phyloP scores from a whole-genome alignment of 2,888 invertebrate species.

The Lypha dubia region DNA sequence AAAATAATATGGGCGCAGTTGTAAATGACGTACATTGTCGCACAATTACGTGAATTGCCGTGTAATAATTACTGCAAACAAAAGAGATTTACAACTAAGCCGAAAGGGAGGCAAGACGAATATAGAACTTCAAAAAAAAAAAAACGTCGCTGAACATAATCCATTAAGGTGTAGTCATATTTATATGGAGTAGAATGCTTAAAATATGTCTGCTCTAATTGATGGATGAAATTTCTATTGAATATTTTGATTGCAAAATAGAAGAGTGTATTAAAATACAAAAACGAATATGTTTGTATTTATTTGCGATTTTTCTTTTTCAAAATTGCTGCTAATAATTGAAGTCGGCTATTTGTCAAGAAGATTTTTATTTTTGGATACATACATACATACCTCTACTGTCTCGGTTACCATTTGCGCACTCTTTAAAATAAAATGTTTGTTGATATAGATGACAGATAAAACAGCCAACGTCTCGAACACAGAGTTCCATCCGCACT shows the following conservation, averaged over 20 bases:
- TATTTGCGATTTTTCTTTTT: not conserved
- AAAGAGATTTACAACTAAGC: not conserved
- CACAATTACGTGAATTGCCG: slow-evolving; percentile 6
- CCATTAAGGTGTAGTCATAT: slow-evolving; percentile 24
- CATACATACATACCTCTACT: too few relatives aligned
- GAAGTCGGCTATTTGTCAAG: not conserved
- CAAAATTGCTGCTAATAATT: not conserved
- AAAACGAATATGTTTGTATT: not conserved
- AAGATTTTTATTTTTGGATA: too few relatives aligned
- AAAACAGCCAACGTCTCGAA: too few relatives aligned
- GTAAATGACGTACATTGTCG: slow-evolving; percentile 46
- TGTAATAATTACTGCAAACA: not conserved
- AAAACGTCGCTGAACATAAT: not conserved
- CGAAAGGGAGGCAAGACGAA: slow-evolving; percentile 4
- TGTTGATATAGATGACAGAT: too few relatives aligned
- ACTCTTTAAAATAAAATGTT: too few relatives aligned
- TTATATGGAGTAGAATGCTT: slow-evolving; percentile 18
- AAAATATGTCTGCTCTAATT: slow-evolving; percentile 12
- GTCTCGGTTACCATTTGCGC: too few relatives aligned
- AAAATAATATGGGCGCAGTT: slow-evolving; percentile 54
- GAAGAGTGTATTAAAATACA: too few relatives aligned
- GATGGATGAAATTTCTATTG: not conserved
- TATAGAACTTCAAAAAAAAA: not conserved
- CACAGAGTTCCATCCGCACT: too few relatives aligned
- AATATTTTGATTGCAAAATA: not conserved